These are phyloP conservation scores for Tenthredo scrophulariae DNA, from an alignment of 2,888 invertebrate genomes.

Conservation along the genomic window DNA sequence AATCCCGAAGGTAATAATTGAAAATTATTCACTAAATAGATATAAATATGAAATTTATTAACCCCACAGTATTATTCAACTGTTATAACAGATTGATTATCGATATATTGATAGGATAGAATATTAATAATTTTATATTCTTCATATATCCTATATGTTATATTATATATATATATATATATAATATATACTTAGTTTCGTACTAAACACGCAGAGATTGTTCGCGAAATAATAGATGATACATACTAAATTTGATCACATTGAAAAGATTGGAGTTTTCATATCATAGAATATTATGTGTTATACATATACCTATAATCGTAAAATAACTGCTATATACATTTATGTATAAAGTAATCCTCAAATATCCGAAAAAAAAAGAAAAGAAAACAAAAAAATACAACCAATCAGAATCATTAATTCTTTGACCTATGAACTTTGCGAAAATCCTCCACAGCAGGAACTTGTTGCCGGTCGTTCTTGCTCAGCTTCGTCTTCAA, in stretches of 20 bases:
- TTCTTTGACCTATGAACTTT: slow-evolving; percentile 60
- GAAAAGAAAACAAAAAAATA: not conserved
- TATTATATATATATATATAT: not conserved
- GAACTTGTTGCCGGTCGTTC: slow-evolving; percentile 72
- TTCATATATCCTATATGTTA: not conserved
- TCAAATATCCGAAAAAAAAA: slow-evolving; percentile 31
- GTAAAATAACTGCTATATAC: slow-evolving; percentile 55
- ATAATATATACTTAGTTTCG: not conserved
- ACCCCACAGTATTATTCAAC: slow-evolving; percentile 2
- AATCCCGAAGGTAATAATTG: slow-evolving; percentile 4
- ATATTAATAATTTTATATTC: slow-evolving; percentile 5
- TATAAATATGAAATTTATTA: slow-evolving; percentile 42
- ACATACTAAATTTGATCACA: slow-evolving; percentile 31
- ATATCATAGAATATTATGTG: slow-evolving; percentile 8
- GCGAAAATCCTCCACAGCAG: slow-evolving; percentile 74
- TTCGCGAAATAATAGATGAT: slow-evolving; percentile 25
- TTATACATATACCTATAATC: slow-evolving; percentile 7
- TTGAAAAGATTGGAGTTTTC: slow-evolving; percentile 23
- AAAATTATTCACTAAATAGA: not conserved
- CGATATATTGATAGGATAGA: slow-evolving; percentile 27
- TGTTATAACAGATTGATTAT: slow-evolving; percentile 27
- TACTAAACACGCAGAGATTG: slow-evolving; percentile 6
- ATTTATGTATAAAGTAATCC: slow-evolving; percentile 57
- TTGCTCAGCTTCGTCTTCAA: slow-evolving; percentile 76
- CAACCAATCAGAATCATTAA: not conserved